Evolutionary conservation across 2,797 vertebrate genomes (phyloP).

Genomic region (Eospalax fontanierii): DNA sequence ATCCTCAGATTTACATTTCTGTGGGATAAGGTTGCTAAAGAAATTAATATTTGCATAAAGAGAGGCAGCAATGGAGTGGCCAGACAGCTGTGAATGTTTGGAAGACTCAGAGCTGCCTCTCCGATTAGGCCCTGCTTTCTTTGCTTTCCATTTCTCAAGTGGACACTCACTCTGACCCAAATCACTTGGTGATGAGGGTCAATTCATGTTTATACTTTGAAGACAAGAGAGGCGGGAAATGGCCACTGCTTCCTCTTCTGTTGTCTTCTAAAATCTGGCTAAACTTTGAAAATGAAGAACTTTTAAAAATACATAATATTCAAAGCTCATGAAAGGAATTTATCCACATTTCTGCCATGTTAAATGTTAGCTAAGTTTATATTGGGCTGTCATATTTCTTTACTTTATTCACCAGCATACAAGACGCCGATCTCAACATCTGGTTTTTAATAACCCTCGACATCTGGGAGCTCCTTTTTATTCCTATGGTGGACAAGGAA

Average conservation of each 20-base stretch:
- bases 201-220: slow-evolving; percentile 72
- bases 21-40: slow-evolving; percentile 18
- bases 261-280: slow-evolving; percentile 74
- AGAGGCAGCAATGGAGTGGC: neutral
- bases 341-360: slow-evolving; percentile 88
- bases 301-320: slow-evolving; percentile 78
- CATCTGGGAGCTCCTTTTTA: slow-evolving; percentile 89
- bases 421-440: slow-evolving; percentile 90
- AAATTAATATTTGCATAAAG: slow-evolving; percentile 61
- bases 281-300: slow-evolving; percentile 61
- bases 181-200: slow-evolving; percentile 74
- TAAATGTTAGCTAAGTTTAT: slow-evolving; percentile 90
- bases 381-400: slow-evolving; percentile 90
- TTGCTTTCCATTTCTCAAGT: slow-evolving; percentile 82
- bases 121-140: slow-evolving; percentile 88
- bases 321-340: slow-evolving; percentile 88
- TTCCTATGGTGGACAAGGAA: slow-evolving; percentile 84
- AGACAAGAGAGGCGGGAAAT: slow-evolving; percentile 65
- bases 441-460: slow-evolving; percentile 92
- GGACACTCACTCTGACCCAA: slow-evolving; percentile 77
- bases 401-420: slow-evolving; percentile 88
- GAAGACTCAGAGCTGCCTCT: slow-evolving; percentile 84
- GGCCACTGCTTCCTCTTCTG: slow-evolving; percentile 65
- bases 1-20: slow-evolving; percentile 70
- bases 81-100: slow-evolving; percentile 76